These are phyloP conservation scores for Masnerella sp. DNA, from an alignment of 2,888 invertebrate genomes.

Conservation along the genomic window DNA sequence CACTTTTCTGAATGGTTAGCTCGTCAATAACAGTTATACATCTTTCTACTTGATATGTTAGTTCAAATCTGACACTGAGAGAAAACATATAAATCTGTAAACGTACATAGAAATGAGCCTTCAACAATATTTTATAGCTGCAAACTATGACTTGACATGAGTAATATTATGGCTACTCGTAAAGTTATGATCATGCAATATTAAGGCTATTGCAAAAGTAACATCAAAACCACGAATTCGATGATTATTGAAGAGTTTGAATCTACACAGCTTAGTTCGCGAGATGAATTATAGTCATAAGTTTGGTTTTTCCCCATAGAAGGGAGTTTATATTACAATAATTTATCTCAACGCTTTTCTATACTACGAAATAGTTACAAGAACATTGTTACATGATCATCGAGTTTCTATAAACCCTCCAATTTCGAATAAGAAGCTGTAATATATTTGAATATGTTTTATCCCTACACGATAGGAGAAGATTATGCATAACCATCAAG, in stretches of 20 bases:
- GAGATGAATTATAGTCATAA: too few species aligned
- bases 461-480: constrained; percentile 28
- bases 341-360: constrained; percentile 1
- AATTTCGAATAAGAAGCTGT: constrained; percentile 18
- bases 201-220: constrained; percentile 20
- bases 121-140: constrained; percentile 48
- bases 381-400: constrained; percentile 15
- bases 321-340: too few species aligned
- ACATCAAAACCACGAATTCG: constrained; percentile 20
- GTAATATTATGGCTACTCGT: constrained; percentile 5
- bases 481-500: constrained; percentile 45
- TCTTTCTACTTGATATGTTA: constrained; percentile 43
- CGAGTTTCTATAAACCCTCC: constrained; percentile 4
- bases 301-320: too few species aligned
- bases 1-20: background rate
- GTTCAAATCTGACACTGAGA: constrained; percentile 46
- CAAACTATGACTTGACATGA: constrained; percentile 14
- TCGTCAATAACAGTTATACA: background rate
- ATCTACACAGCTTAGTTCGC: background rate
- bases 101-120: constrained; percentile 26
- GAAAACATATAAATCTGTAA: constrained; percentile 15
- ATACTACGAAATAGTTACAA: constrained; percentile 21
- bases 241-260: constrained; percentile 8
- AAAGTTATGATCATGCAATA: constrained; percentile 4
- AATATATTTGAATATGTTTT: constrained; percentile 19